Conservation (phyloP, 2,797 vertebrate genomes). For the Periophthalmus magnuspinnatus region DNA sequence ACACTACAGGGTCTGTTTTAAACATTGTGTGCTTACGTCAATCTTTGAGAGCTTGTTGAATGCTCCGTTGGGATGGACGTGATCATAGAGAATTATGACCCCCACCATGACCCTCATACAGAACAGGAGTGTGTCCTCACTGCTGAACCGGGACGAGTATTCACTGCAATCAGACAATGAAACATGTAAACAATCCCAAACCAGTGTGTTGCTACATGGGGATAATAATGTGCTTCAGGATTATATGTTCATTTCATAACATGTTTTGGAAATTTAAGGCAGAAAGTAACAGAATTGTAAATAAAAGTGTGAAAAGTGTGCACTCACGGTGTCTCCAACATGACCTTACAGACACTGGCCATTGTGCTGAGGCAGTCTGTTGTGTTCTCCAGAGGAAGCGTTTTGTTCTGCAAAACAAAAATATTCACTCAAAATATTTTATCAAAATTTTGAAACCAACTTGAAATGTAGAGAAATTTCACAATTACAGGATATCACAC, state of each 20-base stretch:
- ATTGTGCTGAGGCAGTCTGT: slow-evolving; percentile 93
- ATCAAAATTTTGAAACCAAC: neutral
- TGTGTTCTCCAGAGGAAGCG: slow-evolving; percentile 91
- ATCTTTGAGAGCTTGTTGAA: slow-evolving; percentile 93
- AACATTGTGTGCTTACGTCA: slow-evolving; percentile 73
- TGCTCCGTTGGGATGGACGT: slow-evolving; percentile 89
- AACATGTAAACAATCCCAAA: neutral
- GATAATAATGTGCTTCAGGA: neutral
- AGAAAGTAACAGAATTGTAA: neutral
- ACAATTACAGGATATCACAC: too few species aligned
- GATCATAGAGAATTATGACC: slow-evolving; percentile 91
- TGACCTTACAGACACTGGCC: slow-evolving; percentile 91
- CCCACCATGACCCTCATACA: slow-evolving; percentile 94
- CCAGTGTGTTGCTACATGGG: neutral
- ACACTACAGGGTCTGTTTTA: neutral
- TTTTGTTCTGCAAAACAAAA: slow-evolving; percentile 82
- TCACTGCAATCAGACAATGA: slow-evolving; percentile 69
- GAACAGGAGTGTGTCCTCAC: slow-evolving; percentile 91
- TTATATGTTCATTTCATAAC: neutral
- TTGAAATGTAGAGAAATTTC: neutral
- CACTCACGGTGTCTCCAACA: slow-evolving; percentile 93
- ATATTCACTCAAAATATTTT: neutral
- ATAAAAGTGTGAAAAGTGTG: neutral
- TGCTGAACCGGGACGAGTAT: slow-evolving; percentile 90
- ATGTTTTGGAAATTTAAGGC: slow-evolving; percentile 18